phyloP scores from a whole-genome alignment of 2,888 invertebrate genomes.

The Drosophila formosana region DNA sequence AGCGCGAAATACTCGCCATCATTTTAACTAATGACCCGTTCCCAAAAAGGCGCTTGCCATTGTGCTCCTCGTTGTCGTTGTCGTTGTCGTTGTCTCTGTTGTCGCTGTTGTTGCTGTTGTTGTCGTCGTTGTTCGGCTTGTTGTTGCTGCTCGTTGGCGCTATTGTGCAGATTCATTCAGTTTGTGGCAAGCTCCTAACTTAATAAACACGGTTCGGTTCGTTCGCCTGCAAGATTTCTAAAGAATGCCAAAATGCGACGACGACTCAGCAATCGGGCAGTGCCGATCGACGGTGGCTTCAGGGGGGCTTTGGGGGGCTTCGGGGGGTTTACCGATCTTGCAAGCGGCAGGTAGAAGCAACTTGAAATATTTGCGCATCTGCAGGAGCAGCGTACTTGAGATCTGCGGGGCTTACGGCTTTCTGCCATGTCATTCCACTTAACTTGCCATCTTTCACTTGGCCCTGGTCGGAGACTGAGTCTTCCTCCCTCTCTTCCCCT shows the following conservation, averaged over 20 bases:
- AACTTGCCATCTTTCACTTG: constrained; percentile 75
- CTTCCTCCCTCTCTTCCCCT: not conserved
- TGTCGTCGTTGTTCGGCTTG: constrained; percentile 17
- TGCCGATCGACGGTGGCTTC: not conserved
- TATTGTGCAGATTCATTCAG: constrained; percentile 78
- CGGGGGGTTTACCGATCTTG: not conserved
- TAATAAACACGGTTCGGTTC: constrained; percentile 73
- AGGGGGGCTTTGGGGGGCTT: not conserved
- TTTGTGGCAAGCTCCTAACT: constrained; percentile 62
- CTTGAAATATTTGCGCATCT: constrained; percentile 80
- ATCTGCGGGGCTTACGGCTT: constrained; percentile 40
- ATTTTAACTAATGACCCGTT: constrained; percentile 79
- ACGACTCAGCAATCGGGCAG: constrained; percentile 8
- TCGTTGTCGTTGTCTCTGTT: constrained; percentile 12
- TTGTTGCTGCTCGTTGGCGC: constrained; percentile 47
- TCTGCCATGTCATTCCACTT: constrained; percentile 78
- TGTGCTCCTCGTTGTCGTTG: constrained; percentile 14
- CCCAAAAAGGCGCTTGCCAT: constrained; percentile 50
- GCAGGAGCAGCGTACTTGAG: constrained; percentile 77
- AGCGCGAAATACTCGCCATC: constrained; percentile 78
- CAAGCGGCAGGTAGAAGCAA: constrained; percentile 68
- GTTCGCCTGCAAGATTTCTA: constrained; percentile 56
- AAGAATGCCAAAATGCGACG: constrained; percentile 74
- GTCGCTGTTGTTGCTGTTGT: constrained; percentile 26
- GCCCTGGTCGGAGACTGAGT: constrained; percentile 20